phyloP scores from a whole-genome alignment of 2,113 vertebrate species.

The Oceanites oceanicus region DNA sequence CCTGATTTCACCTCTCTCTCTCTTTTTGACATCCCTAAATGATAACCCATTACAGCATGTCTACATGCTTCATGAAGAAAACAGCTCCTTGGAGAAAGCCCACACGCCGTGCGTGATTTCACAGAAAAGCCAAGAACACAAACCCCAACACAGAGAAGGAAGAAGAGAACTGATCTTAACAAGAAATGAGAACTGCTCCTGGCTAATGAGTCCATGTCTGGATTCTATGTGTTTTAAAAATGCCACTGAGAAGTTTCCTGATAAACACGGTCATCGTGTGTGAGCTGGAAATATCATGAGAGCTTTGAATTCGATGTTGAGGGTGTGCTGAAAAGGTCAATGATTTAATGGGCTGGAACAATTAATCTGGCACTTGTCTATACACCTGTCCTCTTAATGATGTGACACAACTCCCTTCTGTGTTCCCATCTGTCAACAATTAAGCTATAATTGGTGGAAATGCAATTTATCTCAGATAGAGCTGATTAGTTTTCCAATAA shows the following conservation, averaged over 20 bases:
- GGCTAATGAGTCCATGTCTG: not conserved
- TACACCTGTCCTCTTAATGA: conserved; percentile 64
- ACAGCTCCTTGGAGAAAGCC: not conserved
- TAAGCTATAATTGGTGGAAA: conserved; percentile 61
- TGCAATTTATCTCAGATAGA: conserved; percentile 51
- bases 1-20: not conserved
- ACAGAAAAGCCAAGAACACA: not conserved
- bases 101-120: not conserved
- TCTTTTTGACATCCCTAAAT: not conserved
- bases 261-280: not conserved
- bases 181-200: not conserved
- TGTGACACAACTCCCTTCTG: conserved; percentile 60
- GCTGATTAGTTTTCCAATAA: conserved; percentile 45
- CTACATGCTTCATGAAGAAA: not conserved
- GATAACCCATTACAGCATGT: not conserved
- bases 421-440: conserved; percentile 67
- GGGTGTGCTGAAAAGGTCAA: conserved; percentile 50
- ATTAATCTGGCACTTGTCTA: conserved; percentile 66
- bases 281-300: not conserved
- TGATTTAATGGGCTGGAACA: conserved; percentile 61
- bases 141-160: not conserved
- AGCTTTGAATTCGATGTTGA: not conserved
- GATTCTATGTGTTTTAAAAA: not conserved
- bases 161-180: not conserved
- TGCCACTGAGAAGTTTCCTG: not conserved